Evolutionary conservation across 2,888 invertebrate genomes (phyloP), one percentile per base, ranked within the genome.

Genomic region (Pilophorus perplexus): DNA sequence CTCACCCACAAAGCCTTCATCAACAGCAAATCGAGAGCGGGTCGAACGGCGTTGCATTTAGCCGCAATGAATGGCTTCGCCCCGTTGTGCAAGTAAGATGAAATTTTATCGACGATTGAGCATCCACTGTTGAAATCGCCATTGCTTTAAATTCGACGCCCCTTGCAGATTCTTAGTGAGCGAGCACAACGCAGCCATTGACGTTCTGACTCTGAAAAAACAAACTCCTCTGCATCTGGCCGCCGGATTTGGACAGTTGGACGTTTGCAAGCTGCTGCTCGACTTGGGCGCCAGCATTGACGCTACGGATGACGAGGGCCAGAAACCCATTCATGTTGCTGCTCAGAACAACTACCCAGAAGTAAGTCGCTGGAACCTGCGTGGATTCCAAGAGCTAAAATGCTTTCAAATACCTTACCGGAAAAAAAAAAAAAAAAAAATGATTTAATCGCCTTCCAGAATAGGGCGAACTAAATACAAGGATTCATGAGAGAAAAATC

Each of bases 141-240:
- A n/a, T n/a, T n/a, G n/a, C n/a, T n/a, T n/a, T n/a, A n/a, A n/a
- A n/a, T n/a, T n/a, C n/a, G n/a, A n/a, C n/a, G n/a, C n/a, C 14
- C 38, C 14, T n/a, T 42, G 93, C 18, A 88, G 91, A 75, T 91
- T 95, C 76, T 83, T 99, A 68, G 91, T 99, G 69, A 87, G 93
- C 77, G 95, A 95, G 74, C 95, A 98, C 76, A 90, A 92, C 72
- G 98, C 97, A 0, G 87, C 91, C 69, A 91, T 97, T 67, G 99
- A 99, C 77, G 95, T 98, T 23, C 81, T 98, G 38, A 97, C 98
- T 0, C 78, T 99, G 74, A 89, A 90, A 68, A 98, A 98, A 76
- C 95, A 96, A 79, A 99, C 99, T 0, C 97, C 99, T 0, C 81
- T 99, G 55, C 99, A 99, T 81, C 83, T 98, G 78, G 97, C 97